Evolutionary conservation across 2,888 invertebrate species (phyloP).

Genomic region (Drosophila multiciliata): DNA sequence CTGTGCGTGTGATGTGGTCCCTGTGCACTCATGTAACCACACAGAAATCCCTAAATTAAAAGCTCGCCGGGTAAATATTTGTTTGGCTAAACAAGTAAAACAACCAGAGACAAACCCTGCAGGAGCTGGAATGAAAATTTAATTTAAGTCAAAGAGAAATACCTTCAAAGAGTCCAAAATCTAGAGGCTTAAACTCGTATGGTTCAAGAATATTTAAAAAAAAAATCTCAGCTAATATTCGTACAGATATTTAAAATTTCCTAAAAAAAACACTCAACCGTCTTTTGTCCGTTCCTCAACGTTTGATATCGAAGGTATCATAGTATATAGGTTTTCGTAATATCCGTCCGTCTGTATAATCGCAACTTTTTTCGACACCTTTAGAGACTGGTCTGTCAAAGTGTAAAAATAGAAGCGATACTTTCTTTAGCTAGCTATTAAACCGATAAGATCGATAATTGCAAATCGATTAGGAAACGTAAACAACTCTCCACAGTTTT

Average conservation of each 20-base stretch:
- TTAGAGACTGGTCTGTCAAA: no score
- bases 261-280: not conserved
- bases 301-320: no score
- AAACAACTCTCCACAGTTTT: no score
- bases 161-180: slow-evolving; percentile 1
- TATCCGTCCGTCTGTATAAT: no score
- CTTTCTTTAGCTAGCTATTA: no score
- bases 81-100: slow-evolving; percentile 15
- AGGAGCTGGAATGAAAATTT: slow-evolving; percentile 1
- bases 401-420: no score
- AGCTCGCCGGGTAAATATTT: slow-evolving; percentile 49
- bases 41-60: slow-evolving; percentile 45
- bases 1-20: slow-evolving; percentile 33
- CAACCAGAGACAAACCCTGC: slow-evolving; percentile 8
- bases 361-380: no score
- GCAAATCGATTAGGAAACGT: no score
- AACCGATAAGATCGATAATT: no score
- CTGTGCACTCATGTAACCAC: slow-evolving; percentile 5
- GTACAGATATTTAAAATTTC: not conserved
- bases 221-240: not conserved
- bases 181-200: not conserved
- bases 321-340: no score
- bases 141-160: slow-evolving; percentile 17
- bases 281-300: not conserved
- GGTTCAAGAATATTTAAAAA: not conserved